Evolutionary conservation across 2,113 vertebrate species (phyloP).

Genomic region (Oncorhynchus kisutch): DNA sequence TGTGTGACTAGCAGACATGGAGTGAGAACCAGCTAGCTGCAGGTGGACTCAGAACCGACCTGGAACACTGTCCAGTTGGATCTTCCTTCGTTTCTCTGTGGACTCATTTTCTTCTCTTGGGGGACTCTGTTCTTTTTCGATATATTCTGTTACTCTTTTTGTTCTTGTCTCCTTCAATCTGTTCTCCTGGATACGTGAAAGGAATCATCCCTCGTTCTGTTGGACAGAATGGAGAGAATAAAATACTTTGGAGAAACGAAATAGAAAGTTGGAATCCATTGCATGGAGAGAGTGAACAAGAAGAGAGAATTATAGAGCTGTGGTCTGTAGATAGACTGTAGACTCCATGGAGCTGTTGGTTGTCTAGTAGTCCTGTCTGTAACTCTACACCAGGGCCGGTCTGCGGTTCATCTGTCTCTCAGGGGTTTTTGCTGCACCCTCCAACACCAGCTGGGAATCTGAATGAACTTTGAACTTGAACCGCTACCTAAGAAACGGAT

Average conservation of each 20-base stretch:
- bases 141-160: background rate
- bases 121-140: no score
- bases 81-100: no score
- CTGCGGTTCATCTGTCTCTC: background rate
- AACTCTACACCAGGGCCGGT: background rate
- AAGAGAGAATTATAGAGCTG: no score
- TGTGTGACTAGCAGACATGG: background rate
- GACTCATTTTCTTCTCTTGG: no score
- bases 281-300: no score
- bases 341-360: background rate
- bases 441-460: no score
- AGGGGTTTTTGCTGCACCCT: background rate
- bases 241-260: no score
- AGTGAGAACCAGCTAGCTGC: background rate
- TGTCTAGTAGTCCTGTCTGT: background rate
- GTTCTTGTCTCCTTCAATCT: background rate
- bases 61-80: slow-evolving; percentile 55
- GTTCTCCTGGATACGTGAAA: slow-evolving; percentile 16
- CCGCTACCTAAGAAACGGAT: background rate
- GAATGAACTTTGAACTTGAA: no score
- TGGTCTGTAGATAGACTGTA: slow-evolving; percentile 2
- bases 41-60: slow-evolving; percentile 17
- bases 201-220: no score
- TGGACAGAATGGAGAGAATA: no score
- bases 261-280: no score